Conservation (phyloP, 1,140 invertebrate genomes). For the Lysiphlebus fabarum region DNA sequence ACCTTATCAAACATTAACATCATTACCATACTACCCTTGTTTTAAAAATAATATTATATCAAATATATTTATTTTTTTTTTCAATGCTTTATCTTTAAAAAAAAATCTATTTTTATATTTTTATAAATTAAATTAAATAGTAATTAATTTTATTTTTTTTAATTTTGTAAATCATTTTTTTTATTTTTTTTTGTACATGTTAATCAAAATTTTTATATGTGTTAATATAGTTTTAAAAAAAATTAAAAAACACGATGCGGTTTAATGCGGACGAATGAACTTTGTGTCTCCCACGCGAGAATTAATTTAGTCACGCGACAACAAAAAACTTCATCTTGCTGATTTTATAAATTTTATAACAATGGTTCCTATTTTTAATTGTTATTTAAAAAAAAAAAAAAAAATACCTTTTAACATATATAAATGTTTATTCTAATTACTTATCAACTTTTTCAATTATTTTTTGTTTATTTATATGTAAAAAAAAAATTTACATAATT, state of each 20-base stretch:
- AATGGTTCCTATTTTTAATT: background rate
- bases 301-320: constrained; percentile 12
- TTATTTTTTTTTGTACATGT: background rate
- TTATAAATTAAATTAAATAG: background rate
- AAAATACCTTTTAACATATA: too few relatives aligned
- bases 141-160: background rate
- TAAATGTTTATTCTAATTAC: too few relatives aligned
- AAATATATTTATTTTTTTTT: too few relatives aligned
- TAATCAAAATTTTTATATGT: too few relatives aligned
- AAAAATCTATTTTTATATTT: too few relatives aligned
- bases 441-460: too few relatives aligned
- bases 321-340: constrained; percentile 3
- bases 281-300: constrained; percentile 18
- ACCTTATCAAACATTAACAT: too few relatives aligned
- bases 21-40: too few relatives aligned
- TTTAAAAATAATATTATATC: too few relatives aligned
- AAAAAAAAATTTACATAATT: too few relatives aligned
- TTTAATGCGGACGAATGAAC: constrained; percentile 7
- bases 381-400: background rate
- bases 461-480: too few relatives aligned
- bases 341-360: constrained; percentile 1
- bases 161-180: too few relatives aligned
- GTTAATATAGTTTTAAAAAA: background rate
- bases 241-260: constrained; percentile 16
- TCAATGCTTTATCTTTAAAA: constrained; percentile 7